A percentile compares a stretch with the other conserved stretches of the same genome.
These are phyloP conservation scores for Papilio machaon DNA, from an alignment of 1,140 invertebrate genomes.

Conservation along the genomic window DNA sequence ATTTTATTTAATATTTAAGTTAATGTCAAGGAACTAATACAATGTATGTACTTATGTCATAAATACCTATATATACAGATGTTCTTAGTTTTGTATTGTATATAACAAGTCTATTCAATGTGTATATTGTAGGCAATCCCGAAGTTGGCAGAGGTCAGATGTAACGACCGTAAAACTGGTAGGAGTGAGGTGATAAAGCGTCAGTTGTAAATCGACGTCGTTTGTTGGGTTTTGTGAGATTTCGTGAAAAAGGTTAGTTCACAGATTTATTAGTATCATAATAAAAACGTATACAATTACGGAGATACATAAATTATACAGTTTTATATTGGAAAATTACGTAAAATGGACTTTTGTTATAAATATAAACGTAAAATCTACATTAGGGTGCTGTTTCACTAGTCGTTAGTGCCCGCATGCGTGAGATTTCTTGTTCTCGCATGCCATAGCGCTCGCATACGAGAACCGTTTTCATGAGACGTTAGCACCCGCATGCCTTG, in stretches of 20 bases:
- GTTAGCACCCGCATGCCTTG: too few species aligned
- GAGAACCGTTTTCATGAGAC: too few species aligned
- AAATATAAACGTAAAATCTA: too few species aligned
- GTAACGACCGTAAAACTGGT: constrained; percentile 1
- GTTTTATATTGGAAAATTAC: background rate
- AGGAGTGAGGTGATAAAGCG: background rate
- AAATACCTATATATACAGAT: background rate
- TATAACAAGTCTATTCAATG: background rate
- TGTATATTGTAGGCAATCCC: background rate
- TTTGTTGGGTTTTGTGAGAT: constrained; percentile 17
- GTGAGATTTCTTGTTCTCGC: too few species aligned
- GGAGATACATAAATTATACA: background rate
- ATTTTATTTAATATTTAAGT: too few species aligned
- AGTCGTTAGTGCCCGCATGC: too few species aligned
- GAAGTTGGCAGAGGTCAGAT: constrained; percentile 8
- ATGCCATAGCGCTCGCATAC: too few species aligned
- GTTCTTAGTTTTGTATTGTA: background rate
- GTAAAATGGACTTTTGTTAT: too few species aligned
- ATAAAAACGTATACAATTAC: constrained; percentile 2
- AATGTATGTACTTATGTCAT: too few species aligned
- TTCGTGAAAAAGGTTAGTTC: constrained; percentile 17
- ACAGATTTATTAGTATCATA: constrained; percentile 15
- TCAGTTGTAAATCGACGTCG: constrained; percentile 14
- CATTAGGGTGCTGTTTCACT: too few species aligned
- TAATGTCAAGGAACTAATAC: too few species aligned